Evolutionary conservation across 2,113 vertebrate species (phyloP), one percentile per base, ranked within the genome.

Genomic region (Atrichornis clamosus): DNA sequence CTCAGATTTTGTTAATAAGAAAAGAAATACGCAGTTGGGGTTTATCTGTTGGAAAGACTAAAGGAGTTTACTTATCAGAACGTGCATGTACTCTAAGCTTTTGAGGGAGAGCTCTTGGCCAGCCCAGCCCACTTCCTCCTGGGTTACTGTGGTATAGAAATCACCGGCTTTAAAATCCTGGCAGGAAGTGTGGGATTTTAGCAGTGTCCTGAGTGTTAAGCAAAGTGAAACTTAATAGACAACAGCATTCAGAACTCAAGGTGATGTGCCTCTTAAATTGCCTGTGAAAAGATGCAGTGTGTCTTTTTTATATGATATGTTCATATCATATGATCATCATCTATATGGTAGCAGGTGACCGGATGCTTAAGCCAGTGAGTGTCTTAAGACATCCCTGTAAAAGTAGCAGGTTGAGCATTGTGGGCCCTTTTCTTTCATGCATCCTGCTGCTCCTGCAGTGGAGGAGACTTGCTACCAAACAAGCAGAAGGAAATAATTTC

Each of bases 121-220:
- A 41, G 82, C 42, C 68, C 74, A 64, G 59, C 55, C 64, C 77
- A 24, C 55, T 85, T 95, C 85, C 90, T 85, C 47, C 91, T 83
- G 93, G 26, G 4, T 65, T 72, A 28, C 47, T 76, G 68, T 67
- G 60, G 41, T 69, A 3, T 26, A 37, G 65, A 81, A 65, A 16
- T 85, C 70, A 18, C 67, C 0, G 1, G 8, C 58, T 79, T 46
- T 21, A 0, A 83, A 91, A 17, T 58, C 79, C 24, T 19, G 15
- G 64, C 89, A 76, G 87, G 91, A 89, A 91, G 47, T 63, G 56
- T 91, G 93, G 89, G 81, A 81, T 69, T 64, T 49, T 78, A 79
- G 58, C 84, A 35, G 21, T 24, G 56, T 49, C 78, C 92, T 79
- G 85, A 64, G 70, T 46, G 85, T 58, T 60, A 82, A 89, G 56